Evolutionary conservation across 2,888 invertebrate genomes (phyloP), one percentile per base, ranked within the genome.

Genomic region (Ceriagrion tenellum): DNA sequence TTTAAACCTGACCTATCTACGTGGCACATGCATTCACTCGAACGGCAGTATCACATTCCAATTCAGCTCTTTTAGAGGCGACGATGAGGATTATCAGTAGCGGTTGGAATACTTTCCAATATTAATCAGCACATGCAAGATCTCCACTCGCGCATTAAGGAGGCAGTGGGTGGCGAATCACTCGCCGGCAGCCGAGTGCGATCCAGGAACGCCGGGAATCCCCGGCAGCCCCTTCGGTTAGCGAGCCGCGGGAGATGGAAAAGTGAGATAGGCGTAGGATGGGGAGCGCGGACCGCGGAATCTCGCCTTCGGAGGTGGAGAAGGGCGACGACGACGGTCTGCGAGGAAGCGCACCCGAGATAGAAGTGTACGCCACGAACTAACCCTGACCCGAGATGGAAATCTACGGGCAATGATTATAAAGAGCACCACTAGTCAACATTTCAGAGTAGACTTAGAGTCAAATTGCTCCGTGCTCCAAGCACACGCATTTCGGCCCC

Each of bases 311-410:
- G 26, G 69, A 26, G n/a, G n/a, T 8, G 47, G 47, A 10, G 20
- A 20, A 6, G 59, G 59, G 59, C 59, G 59, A 20, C 20, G n/a
- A 13, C 20, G 63, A 63, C 13, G 13, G 81, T 1, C 30, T 30
- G 81, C 26, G 81, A 35, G 35, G 81, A 13, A 81, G 35, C 35
- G 81, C 81, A 69, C 8, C 69, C n/a, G 81, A 81, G 35, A 35
- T 30, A 81, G 81, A 81, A 81, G 26, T 81, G 30, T 35, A 30
- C 81, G 81, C 81, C 81, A 81, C 81, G 81, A 81, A 35, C 81
- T 26, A 30, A 35, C 35, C 81, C 81, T 35, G 81, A 26, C 23
- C 81, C 30, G 30, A 81, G 35, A 81, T 35, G 81, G 30, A 81
- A 35, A 81, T 81, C 81, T 81, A 0, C 81, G 81, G 35, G 47